Conservation (phyloP, 2,888 invertebrate genomes). For the Apamea monoglypha region DNA sequence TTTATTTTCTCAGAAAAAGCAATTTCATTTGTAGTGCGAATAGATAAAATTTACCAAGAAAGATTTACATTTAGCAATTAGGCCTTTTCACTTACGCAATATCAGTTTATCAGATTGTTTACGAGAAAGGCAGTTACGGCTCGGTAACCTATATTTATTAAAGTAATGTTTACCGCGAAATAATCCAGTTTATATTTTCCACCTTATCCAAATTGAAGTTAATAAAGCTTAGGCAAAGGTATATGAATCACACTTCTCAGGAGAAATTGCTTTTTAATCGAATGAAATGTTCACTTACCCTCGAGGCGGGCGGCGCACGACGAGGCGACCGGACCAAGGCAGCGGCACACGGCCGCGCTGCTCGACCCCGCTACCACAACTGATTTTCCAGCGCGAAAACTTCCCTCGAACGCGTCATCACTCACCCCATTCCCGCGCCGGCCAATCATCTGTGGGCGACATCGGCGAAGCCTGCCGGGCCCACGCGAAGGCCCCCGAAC, state of each 20-base stretch:
- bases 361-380: conserved; percentile 85
- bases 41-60: not conserved
- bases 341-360: conserved; percentile 82
- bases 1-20: conserved; percentile 44
- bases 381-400: conserved; percentile 88
- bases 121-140: conserved; percentile 31
- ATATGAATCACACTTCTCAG: conserved; percentile 77
- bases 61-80: conserved; percentile 16
- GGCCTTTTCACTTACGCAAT: conserved; percentile 25
- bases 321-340: conserved; percentile 76
- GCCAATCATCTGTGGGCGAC: conserved; percentile 80
- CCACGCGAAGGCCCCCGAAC: conserved; percentile 80
- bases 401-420: conserved; percentile 88
- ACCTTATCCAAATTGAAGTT: conserved; percentile 67
- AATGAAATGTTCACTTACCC: conserved; percentile 89
- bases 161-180: conserved; percentile 40
- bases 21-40: conserved; percentile 37
- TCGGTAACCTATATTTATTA: conserved; percentile 44
- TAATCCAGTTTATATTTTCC: conserved; percentile 54
- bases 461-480: conserved; percentile 79
- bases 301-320: conserved; percentile 78
- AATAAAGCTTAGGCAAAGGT: conserved; percentile 66
- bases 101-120: conserved; percentile 48
- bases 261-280: conserved; percentile 89
- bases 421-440: conserved; percentile 83